Percentiles rank a stretch among this genome's conserved stretches.
Evolutionary conservation across 2,797 vertebrate genomes (phyloP).

Genomic region (Tokudaia tokunoshimensis): DNA sequence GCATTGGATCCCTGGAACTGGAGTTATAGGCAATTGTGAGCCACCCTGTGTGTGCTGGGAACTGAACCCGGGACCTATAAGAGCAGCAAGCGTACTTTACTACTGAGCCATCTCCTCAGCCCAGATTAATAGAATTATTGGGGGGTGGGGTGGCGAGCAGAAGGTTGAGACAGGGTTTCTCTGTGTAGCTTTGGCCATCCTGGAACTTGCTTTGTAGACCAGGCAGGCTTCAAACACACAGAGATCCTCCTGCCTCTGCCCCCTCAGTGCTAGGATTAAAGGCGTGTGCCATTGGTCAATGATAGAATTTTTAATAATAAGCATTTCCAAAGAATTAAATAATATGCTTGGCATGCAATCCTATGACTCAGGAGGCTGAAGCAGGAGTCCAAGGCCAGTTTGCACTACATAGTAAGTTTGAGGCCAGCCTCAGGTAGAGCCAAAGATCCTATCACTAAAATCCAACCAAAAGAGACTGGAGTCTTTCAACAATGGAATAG

Average conservation of each 20-base stretch:
- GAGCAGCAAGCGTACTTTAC: neutral
- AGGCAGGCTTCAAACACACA: neutral
- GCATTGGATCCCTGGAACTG: neutral
- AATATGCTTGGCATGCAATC: neutral
- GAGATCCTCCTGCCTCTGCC: neutral
- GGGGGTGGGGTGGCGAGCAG: too few relatives aligned
- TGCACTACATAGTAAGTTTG: neutral
- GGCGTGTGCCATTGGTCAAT: neutral
- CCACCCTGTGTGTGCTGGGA: neutral
- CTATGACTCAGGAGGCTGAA: neutral
- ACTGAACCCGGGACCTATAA: neutral
- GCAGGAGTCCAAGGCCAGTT: neutral
- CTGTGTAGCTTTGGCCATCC: neutral
- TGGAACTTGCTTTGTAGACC: neutral
- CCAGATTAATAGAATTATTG: neutral
- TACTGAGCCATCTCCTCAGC: neutral
- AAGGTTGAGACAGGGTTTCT: neutral
- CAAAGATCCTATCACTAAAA: neutral
- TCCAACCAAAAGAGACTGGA: neutral
- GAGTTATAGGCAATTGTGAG: neutral
- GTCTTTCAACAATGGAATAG: neutral
- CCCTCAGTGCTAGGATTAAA: neutral
- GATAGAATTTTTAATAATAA: neutral
- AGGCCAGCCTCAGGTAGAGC: neutral
- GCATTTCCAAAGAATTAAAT: neutral